Base-by-base conservation (phyloP, 2,888 invertebrate species). In the Cheilosia vernalis region DNA sequence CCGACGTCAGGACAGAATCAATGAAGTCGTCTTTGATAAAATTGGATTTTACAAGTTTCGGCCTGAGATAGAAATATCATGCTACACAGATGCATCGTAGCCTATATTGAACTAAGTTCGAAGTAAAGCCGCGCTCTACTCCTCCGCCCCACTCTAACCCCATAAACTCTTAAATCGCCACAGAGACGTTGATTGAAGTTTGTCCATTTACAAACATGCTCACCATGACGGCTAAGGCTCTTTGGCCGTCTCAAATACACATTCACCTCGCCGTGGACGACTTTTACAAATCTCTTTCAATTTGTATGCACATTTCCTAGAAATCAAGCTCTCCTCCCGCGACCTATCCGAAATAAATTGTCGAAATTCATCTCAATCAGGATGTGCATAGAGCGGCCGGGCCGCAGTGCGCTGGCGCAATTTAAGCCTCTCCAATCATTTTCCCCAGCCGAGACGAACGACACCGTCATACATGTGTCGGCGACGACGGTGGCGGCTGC, bases 351-450 rank as follows among this genome's bases (percentile, higher is more conserved):
- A 77, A 72, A 73, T 56, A 85, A 81, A 85, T 85, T 77, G 76
- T 67, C 24, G 72, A 81, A 81, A 85, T 85, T 56, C 81, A 77
- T 85, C 85, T 85, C 85, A 81, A 81, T 85, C 85, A 85, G 76
- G 85, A 85, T 81, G 63, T 73, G 73, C 56, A 67, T 67, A 67
- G 72, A 27, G 27, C 58, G 40, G 15, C 15, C 40, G 15, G 15
- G 15, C 4, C 15, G 51, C 58, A 30, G 37, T 63, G 5, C 21
- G 63, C 51, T 9, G 64, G 49, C 42, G 69, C 56, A 70, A 72
- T 49, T 72, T 78, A 72, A 81, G 63, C 53, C 55, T 63, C 21
- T 70, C 76, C 55, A 76, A 76, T 76, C 76, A 44, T 80, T 80
- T 74, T 42, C 44, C 44, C 44, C 64, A 37, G 37, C 13, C 37